Evolutionary conservation across 2,888 invertebrate genomes (phyloP), one percentile per base, ranked within the genome.

Genomic region (Diaprepes abbreviatus): DNA sequence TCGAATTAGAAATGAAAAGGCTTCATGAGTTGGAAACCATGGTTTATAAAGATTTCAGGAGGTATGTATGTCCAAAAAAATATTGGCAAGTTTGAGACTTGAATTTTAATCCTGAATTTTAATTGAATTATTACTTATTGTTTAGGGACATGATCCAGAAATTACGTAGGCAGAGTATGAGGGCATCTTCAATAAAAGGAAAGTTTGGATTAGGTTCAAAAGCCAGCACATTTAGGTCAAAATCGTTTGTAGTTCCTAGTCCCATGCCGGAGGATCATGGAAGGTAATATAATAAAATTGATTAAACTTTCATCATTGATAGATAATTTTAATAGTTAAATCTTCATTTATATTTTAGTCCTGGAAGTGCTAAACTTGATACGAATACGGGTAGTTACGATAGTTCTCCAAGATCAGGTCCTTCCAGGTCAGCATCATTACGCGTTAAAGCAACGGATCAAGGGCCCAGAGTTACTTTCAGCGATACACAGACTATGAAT

Each of bases 21-120:
- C 85, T 99, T 64, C 94, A 97, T 74, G 97, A 97, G 80, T 84
- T 98, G 33, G 98, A 99, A 86, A 93, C 95, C 7, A 89, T 97
- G 80, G 93, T 97, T 62, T 98, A 97, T 81, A 94, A 96, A 83
- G 96, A 96, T 85, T 96, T 97, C 82, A 87, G 96, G 73, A 89
- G 91, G 91, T 90, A 73, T 52, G 66, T 66, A 12, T 35, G n/a
- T n/a, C n/a, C n/a, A n/a, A n/a, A n/a, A n/a, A n/a, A n/a, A n/a
- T n/a, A n/a, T n/a, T n/a, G n/a, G n/a, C n/a, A n/a, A n/a, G n/a
- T n/a, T n/a, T n/a, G n/a, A n/a, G n/a, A n/a, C n/a, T n/a, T n/a
- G n/a, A n/a, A n/a, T n/a, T n/a, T n/a, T n/a, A n/a, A n/a, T n/a
- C n/a, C n/a, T n/a, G n/a, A n/a, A n/a, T n/a, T n/a, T n/a, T n/a